These are phyloP conservation scores for Perodicticus potto DNA, from an alignment of 2,797 vertebrate species.

Conservation along the genomic window DNA sequence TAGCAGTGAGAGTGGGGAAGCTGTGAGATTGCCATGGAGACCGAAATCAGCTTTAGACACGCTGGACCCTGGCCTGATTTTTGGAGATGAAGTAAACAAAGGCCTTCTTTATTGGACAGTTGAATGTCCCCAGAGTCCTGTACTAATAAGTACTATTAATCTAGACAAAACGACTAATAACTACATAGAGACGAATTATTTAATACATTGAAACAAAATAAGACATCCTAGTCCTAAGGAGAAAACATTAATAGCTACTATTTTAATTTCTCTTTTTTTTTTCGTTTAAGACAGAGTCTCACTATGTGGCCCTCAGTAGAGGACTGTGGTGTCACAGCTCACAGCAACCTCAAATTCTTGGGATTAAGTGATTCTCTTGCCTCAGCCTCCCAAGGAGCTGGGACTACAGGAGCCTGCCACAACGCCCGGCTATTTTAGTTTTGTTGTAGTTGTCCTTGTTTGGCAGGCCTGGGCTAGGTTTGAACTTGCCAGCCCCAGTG, in stretches of 20 bases:
- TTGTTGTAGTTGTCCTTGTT: no score
- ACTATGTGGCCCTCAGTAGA: no score
- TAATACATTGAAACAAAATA: neutral
- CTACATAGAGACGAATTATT: neutral
- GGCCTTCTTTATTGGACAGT: constrained; percentile 1
- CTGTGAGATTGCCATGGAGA: constrained; percentile 50
- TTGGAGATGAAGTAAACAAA: constrained; percentile 53
- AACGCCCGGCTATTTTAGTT: no score
- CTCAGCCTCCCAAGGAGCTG: no score
- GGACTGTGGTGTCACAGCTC: no score
- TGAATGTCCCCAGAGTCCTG: neutral
- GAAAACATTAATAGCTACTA: neutral
- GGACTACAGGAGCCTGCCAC: no score
- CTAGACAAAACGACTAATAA: neutral
- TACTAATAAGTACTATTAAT: constrained; percentile 10
- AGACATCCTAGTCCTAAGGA: neutral
- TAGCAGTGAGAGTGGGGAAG: neutral
- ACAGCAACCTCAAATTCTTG: no score
- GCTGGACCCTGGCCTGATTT: neutral
- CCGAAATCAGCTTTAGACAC: neutral
- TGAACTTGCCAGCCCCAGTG: no score
- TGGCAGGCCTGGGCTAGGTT: no score
- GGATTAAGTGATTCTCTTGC: no score
- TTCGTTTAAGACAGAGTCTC: no score
- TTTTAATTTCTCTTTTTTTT: neutral